Percentiles rank a stretch among this genome's conserved stretches.
phyloP scores from a whole-genome alignment of 2,113 vertebrate genomes.

The Fulica atra region DNA sequence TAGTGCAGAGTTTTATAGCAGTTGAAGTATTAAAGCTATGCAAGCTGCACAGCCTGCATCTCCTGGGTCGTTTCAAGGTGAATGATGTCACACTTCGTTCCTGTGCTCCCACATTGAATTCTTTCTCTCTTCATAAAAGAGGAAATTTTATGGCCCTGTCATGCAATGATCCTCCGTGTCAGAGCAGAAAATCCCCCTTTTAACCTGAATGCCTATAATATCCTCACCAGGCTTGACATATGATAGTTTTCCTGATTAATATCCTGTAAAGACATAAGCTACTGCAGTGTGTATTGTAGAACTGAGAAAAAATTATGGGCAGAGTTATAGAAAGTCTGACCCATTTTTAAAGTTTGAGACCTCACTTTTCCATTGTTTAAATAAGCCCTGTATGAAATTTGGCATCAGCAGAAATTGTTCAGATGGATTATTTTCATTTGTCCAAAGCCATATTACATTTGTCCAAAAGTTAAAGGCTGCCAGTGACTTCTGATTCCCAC shows the following conservation, averaged over 20 bases:
- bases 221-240: background rate
- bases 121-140: background rate
- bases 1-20: background rate
- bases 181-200: conserved; percentile 40
- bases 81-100: background rate
- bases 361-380: background rate
- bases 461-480: background rate
- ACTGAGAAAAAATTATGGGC: background rate
- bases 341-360: background rate
- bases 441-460: background rate
- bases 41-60: background rate
- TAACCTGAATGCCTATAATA: background rate
- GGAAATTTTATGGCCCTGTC: background rate
- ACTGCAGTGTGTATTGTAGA: background rate
- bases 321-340: background rate
- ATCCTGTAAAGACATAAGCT: background rate
- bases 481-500: background rate
- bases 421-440: conserved; percentile 32
- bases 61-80: background rate
- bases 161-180: background rate
- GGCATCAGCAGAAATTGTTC: conserved; percentile 20
- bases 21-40: background rate
- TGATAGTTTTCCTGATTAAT: conserved; percentile 23
- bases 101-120: background rate
- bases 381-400: background rate